A percentile compares a stretch with the other conserved stretches of the same genome.
Conservation (phyloP, 2,888 invertebrate species). For the Spodoptera picta region DNA sequence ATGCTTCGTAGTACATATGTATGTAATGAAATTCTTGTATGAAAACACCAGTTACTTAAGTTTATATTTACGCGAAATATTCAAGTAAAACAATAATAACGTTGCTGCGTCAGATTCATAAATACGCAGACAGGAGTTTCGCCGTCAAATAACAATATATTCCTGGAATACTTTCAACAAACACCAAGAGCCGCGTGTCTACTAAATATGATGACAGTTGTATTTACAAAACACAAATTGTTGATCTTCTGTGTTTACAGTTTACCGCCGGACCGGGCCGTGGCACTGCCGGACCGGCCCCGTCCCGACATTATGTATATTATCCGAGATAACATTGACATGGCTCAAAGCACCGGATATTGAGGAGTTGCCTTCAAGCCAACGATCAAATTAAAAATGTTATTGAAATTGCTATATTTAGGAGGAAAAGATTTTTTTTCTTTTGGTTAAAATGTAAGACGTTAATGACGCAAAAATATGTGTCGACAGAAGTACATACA, state of each 20-base stretch:
- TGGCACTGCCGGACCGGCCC: constrained; percentile 5
- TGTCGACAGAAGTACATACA: too few species aligned
- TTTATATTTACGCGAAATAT: background rate
- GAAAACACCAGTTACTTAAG: background rate
- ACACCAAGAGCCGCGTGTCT: background rate
- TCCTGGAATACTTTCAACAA: constrained; percentile 2
- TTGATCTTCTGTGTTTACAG: constrained; percentile 19
- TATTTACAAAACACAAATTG: constrained; percentile 34
- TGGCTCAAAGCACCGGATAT: constrained; percentile 63
- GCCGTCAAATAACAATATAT: constrained; percentile 5
- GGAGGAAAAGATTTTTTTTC: background rate
- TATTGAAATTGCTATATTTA: constrained; percentile 18
- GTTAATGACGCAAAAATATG: background rate
- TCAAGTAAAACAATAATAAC: background rate
- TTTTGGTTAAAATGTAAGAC: background rate
- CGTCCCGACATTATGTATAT: constrained; percentile 46
- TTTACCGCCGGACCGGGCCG: constrained; percentile 2
- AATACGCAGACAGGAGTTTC: too few species aligned
- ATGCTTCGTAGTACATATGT: too few species aligned
- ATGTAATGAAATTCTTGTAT: background rate
- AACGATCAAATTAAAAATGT: constrained; percentile 33
- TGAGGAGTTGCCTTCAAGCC: constrained; percentile 28
- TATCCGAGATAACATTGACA: constrained; percentile 62
- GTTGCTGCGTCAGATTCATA: too few species aligned
- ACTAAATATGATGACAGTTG: too few species aligned